These are phyloP conservation scores for Oegoconia quadripuncta DNA, from an alignment of 2,888 invertebrate species.

Conservation along the genomic window DNA sequence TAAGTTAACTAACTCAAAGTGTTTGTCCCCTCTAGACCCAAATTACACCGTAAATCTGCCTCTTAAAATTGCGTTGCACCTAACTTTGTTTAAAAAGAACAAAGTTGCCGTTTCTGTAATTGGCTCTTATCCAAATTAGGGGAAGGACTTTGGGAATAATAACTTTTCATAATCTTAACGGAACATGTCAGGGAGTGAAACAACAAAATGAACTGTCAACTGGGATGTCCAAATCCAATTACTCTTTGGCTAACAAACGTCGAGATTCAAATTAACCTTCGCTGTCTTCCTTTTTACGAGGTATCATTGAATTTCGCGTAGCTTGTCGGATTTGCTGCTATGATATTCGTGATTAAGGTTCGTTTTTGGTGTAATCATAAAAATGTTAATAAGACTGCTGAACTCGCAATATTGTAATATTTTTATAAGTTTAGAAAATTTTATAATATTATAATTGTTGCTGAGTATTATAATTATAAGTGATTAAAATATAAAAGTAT, in stretches of 20 bases:
- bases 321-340: slow-evolving; percentile 41
- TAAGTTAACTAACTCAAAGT: slow-evolving; percentile 40
- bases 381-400: neutral
- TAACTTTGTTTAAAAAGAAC: slow-evolving; percentile 46
- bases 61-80: slow-evolving; percentile 52
- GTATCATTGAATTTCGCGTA: slow-evolving; percentile 41
- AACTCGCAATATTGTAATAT: neutral
- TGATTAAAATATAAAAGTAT: too few relatives aligned
- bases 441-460: too few relatives aligned
- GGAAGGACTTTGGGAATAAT: slow-evolving; percentile 50
- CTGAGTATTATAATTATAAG: too few relatives aligned
- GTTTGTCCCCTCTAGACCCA: slow-evolving; percentile 35
- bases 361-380: slow-evolving; percentile 42
- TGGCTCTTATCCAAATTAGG: slow-evolving; percentile 67
- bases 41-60: slow-evolving; percentile 60
- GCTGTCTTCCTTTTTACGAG: slow-evolving; percentile 54
- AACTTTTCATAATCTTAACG: slow-evolving; percentile 71
- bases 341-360: slow-evolving; percentile 54
- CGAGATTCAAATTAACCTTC: slow-evolving; percentile 69
- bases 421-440: too few relatives aligned
- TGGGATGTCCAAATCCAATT: slow-evolving; percentile 73
- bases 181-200: slow-evolving; percentile 65
- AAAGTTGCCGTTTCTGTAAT: slow-evolving; percentile 54
- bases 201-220: slow-evolving; percentile 76
- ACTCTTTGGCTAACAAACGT: slow-evolving; percentile 64